Evolutionary conservation across 2,113 vertebrate species (phyloP).

Genomic region (Phyllopteryx taeniolatus): DNA sequence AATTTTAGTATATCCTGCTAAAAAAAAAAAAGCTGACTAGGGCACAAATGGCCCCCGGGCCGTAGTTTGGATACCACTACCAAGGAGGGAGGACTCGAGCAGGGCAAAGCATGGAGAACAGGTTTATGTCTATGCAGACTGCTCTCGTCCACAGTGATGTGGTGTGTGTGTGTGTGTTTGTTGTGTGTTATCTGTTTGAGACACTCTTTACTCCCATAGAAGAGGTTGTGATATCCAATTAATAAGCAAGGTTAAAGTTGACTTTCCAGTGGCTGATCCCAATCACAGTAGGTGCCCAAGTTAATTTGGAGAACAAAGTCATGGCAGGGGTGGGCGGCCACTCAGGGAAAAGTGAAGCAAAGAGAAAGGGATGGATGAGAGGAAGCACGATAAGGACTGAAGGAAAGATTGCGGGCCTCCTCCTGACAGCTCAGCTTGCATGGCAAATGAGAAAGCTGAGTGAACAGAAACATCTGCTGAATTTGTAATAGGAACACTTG

Average conservation of each 20-base stretch:
- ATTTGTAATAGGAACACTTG: constrained; percentile 43
- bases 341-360: constrained; percentile 34
- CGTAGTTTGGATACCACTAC: too few relatives aligned
- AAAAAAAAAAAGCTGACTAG: too few relatives aligned
- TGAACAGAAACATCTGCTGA: constrained; percentile 52
- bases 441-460: constrained; percentile 49
- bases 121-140: too few relatives aligned
- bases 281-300: constrained; percentile 45
- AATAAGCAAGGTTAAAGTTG: constrained; percentile 53
- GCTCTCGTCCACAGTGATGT: too few relatives aligned
- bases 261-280: constrained; percentile 42
- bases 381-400: constrained; percentile 47
- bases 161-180: too few relatives aligned
- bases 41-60: too few relatives aligned
- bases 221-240: constrained; percentile 58
- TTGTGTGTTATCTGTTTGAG: not conserved
- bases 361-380: constrained; percentile 45
- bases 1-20: too few relatives aligned
- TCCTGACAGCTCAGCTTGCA: constrained; percentile 49
- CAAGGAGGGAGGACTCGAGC: too few relatives aligned
- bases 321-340: constrained; percentile 37
- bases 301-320: constrained; percentile 63
- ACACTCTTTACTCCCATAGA: constrained; percentile 26
- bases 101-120: too few relatives aligned
- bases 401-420: constrained; percentile 40